A percentile compares a stretch with the other conserved stretches of the same genome.
phyloP scores from a whole-genome alignment of 2,888 invertebrate genomes.

The Digitonthophagus gazella region DNA sequence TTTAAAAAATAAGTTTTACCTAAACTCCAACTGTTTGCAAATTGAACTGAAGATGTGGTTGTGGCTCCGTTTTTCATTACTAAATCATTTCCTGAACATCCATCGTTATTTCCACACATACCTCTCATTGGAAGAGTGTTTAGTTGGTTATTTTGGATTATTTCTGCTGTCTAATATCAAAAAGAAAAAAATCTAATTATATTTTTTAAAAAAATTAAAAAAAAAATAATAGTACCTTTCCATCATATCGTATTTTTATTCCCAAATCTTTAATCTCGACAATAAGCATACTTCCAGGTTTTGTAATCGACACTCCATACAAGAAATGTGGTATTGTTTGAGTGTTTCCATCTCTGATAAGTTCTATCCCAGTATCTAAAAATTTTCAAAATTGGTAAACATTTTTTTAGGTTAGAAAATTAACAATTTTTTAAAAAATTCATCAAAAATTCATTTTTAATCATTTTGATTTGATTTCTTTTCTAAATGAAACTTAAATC shows the following conservation, averaged over 20 bases:
- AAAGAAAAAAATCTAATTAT: background rate
- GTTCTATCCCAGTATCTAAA: background rate
- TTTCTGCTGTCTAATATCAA: background rate
- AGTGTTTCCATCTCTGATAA: background rate
- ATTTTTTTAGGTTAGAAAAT: too few relatives aligned
- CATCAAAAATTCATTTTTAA: too few relatives aligned
- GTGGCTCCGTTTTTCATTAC: background rate
- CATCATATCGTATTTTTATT: background rate
- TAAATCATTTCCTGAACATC: background rate
- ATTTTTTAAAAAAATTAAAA: background rate
- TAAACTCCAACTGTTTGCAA: slow-evolving; percentile 9
- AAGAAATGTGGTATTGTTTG: background rate
- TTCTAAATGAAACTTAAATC: too few relatives aligned
- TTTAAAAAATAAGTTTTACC: background rate
- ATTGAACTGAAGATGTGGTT: background rate
- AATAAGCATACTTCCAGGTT: slow-evolving; percentile 5
- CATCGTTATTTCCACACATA: slow-evolving; percentile 4
- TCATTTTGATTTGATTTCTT: too few relatives aligned
- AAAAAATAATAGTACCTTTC: background rate
- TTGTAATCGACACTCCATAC: background rate
- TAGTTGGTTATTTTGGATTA: background rate
- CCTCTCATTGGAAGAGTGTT: background rate
- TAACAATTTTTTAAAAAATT: too few relatives aligned
- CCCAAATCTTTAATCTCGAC: slow-evolving; percentile 5
- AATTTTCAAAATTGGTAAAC: too few relatives aligned